These are phyloP conservation scores for Nothura maculosa DNA, from an alignment of 2,797 vertebrate genomes.

Conservation along the genomic window DNA sequence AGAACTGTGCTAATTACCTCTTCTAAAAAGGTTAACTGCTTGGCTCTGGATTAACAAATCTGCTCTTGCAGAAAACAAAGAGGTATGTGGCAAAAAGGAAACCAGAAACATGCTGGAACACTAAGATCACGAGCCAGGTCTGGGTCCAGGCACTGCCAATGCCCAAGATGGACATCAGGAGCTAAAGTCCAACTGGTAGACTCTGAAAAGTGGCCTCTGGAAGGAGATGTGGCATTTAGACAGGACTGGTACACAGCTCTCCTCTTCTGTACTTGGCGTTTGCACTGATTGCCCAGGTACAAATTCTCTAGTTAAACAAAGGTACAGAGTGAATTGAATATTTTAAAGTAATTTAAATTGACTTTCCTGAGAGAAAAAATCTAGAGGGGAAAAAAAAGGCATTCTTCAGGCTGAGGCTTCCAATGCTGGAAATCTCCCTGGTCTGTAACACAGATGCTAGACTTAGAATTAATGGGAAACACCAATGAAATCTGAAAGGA, in stretches of 20 bases:
- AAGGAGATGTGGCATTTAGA: not conserved
- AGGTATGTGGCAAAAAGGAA: not conserved
- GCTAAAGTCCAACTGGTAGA: not conserved
- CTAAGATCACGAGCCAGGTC: not conserved
- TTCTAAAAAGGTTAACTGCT: not conserved
- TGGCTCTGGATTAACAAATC: not conserved
- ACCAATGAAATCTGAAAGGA: constrained; percentile 21
- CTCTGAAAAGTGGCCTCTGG: not conserved
- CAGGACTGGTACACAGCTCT: not conserved
- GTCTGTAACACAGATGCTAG: not conserved
- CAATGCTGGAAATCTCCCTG: not conserved
- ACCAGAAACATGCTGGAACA: not conserved
- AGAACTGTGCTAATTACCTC: not conserved
- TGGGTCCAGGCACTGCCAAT: not conserved
- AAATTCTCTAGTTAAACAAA: not conserved
- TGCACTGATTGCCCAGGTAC: not conserved
- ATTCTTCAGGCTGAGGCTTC: not conserved
- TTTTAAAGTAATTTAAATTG: not conserved
- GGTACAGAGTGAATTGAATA: not conserved
- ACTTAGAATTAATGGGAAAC: constrained; percentile 21
- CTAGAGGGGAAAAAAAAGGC: not conserved
- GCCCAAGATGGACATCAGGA: not conserved
- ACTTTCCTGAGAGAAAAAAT: not conserved
- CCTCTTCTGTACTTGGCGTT: not conserved
- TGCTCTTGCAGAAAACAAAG: not conserved